Evolutionary conservation across 2,888 invertebrate genomes (phyloP).

Genomic region (Drosophila mulleri): DNA sequence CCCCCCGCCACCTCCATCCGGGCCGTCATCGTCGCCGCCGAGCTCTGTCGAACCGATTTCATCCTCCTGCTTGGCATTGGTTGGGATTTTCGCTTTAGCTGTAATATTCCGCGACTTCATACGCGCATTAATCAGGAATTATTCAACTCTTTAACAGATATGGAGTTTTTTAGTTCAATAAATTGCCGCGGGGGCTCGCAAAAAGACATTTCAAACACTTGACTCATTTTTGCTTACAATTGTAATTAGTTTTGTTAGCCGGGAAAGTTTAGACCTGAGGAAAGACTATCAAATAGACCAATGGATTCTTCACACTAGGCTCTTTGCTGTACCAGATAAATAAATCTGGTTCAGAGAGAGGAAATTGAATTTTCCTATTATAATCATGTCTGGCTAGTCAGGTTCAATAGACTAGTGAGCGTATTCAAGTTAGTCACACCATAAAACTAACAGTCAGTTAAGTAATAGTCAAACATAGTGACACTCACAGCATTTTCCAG

Average conservation of each 20-base stretch:
- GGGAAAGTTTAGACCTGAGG: not conserved
- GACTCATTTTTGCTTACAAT: no score
- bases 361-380: not conserved
- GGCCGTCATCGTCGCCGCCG: constrained; percentile 38
- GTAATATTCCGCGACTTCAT: constrained; percentile 64
- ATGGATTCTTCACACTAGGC: no score
- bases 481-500: constrained; percentile 63
- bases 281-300: not conserved
- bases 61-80: constrained; percentile 50
- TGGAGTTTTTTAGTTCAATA: not conserved
- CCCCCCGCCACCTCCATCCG: constrained; percentile 35
- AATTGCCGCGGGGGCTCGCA: not conserved
- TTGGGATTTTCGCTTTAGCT: constrained; percentile 27
- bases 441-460: not conserved
- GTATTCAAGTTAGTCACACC: constrained; percentile 56
- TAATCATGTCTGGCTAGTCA: not conserved
- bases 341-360: no score
- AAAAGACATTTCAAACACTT: no score
- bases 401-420: not conserved
- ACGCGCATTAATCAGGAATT: constrained; percentile 33
- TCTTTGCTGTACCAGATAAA: no score
- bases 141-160: constrained; percentile 11
- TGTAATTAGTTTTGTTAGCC: not conserved
- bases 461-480: not conserved
- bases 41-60: constrained; percentile 53